Evolutionary conservation across 1,140 invertebrate genomes (phyloP), one percentile per base, ranked within the genome.

Genomic region (Camponotus vicinus): DNA sequence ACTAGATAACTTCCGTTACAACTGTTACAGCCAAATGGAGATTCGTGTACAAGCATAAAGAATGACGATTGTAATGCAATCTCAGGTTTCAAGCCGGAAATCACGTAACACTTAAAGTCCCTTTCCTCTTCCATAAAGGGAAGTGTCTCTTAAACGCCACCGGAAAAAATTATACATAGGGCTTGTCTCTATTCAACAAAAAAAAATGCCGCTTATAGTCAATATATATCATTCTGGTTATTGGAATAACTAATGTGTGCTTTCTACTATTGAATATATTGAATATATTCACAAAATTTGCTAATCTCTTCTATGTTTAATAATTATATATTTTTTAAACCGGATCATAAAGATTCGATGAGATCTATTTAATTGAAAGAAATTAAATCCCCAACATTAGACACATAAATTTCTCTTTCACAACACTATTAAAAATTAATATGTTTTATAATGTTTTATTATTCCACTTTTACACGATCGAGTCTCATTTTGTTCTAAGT

Each of bases 51-150:
- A 5, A n/a, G 88, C 77, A 86, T 83, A 83, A 76, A 86, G 85
- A 89, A 76, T 70, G 63, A 89, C 32, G 83, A 91, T 91, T 90
- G 89, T 86, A 80, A 90, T 90, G 86, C 90, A 86, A 78, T 42
- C 78, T 64, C 63, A 75, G 78, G 21, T 80, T 76, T 77, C 79
- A 75, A 86, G 89, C 87, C 90, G 90, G 90, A 91, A 91, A 91
- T 91, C 90, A 91, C 90, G 90, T 84, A 91, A 90, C 52, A 69
- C 84, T 88, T 91, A 75, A 86, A 45, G 61, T 66, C 84, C 84
- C 66, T 66, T 57, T 57, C 27, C 7, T 40, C 42, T 13, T 37
- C 18, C 59, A 63, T 71, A 63, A 80, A 85, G 63, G 89, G 76
- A 91, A 91, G 83, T 66, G 32, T 59, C 69, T 86, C 67, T 71